Conservation (phyloP, 2,888 invertebrate genomes). For the Chymomyza amoena region DNA sequence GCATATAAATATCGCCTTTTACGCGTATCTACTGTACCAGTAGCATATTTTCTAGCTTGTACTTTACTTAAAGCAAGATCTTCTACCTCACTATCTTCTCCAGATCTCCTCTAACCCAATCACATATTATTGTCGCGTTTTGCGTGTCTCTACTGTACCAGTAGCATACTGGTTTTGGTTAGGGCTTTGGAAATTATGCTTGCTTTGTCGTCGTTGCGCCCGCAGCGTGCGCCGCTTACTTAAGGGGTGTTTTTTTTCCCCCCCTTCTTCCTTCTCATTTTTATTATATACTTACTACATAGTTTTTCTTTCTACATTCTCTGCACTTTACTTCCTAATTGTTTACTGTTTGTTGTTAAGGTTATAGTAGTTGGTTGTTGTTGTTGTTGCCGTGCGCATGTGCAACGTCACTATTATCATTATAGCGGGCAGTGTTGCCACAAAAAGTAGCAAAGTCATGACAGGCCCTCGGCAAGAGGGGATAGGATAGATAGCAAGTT, state of each 20-base stretch:
- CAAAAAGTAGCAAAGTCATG: slow-evolving; percentile 62
- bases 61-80: no score
- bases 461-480: slow-evolving; percentile 11
- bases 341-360: slow-evolving; percentile 19
- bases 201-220: slow-evolving; percentile 22
- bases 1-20: no score
- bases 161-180: slow-evolving; percentile 4
- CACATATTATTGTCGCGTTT: slow-evolving; percentile 10
- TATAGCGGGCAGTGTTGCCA: slow-evolving; percentile 28
- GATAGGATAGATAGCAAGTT: not conserved
- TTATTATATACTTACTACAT: not conserved
- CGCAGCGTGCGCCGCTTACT: slow-evolving; percentile 51
- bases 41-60: no score
- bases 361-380: not conserved
- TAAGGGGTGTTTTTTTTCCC: slow-evolving; percentile 59
- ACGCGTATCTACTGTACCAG: no score
- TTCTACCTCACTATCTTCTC: not conserved
- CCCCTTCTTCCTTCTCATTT: slow-evolving; percentile 1
- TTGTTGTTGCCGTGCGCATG: slow-evolving; percentile 61
- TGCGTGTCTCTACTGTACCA: slow-evolving; percentile 2
- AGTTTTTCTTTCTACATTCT: not conserved
- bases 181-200: slow-evolving; percentile 27
- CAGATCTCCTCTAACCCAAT: no score
- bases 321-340: slow-evolving; percentile 65
- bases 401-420: slow-evolving; percentile 69